These are phyloP conservation scores for Campylorhamphus procurvoides DNA, from an alignment of 2,113 vertebrate species.

Conservation along the genomic window DNA sequence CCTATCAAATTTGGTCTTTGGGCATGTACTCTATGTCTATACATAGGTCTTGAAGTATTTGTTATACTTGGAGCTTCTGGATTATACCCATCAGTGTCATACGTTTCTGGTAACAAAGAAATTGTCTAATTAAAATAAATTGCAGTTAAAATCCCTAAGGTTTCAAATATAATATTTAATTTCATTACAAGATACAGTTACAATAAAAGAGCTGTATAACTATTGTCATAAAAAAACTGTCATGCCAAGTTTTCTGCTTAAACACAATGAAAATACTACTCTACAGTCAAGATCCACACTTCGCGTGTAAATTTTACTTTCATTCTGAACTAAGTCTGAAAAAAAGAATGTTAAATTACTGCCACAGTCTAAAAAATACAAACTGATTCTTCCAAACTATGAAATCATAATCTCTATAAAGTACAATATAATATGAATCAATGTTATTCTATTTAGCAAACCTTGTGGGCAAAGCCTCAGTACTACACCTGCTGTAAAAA, in stretches of 20 bases:
- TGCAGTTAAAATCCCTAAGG: constrained; percentile 62
- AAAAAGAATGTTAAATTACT: background rate
- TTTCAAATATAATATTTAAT: background rate
- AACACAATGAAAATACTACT: background rate
- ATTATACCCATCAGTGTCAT: constrained; percentile 95
- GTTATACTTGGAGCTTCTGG: constrained; percentile 98
- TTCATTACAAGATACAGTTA: background rate
- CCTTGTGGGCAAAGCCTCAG: constrained; percentile 69
- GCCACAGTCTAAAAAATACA: background rate
- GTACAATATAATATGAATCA: constrained; percentile 36
- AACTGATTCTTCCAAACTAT: background rate
- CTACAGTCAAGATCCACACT: background rate
- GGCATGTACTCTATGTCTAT: constrained; percentile 91
- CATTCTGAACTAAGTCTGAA: background rate
- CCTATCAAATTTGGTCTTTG: constrained; percentile 98
- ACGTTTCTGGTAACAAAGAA: constrained; percentile 83
- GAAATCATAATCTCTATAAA: background rate
- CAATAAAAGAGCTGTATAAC: background rate
- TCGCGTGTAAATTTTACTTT: background rate
- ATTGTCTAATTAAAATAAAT: constrained; percentile 77
- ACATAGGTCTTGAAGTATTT: constrained; percentile 89
- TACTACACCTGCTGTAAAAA: constrained; percentile 88
- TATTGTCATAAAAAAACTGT: background rate
- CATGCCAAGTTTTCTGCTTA: background rate
- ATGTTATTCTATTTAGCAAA: constrained; percentile 71